Evolutionary conservation across 2,113 vertebrate genomes (phyloP), one percentile per base, ranked within the genome.

Genomic region (Rhynchomys soricoides): DNA sequence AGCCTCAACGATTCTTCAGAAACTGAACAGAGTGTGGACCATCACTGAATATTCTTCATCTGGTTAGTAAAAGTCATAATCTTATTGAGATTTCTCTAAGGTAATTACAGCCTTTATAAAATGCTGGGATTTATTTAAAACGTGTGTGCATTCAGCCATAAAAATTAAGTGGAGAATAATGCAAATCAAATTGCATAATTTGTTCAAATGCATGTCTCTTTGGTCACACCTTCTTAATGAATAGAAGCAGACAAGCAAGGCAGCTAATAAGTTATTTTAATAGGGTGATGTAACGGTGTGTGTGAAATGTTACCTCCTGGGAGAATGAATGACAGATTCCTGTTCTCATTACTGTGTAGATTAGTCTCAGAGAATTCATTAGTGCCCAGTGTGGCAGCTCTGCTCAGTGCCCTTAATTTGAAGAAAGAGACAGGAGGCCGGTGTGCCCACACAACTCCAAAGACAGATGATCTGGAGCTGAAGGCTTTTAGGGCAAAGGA

Each of bases 211-310:
- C 74, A 37, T 96, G 95, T 96, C 93, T 97, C 95, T 96, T 88
- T 96, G 97, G 93, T 96, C 89, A 94, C 95, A 93, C 68, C 68
- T 97, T 74, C 91, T 89, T 97, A 97, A 97, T 96, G 97, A 98
- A 94, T 66, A 4, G 62, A 62, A 97, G 59, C 91, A 95, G 97
- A 96, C 95, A 95, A 83, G 94, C 97, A 48, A 86, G 75, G 73
- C 90, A 86, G 95, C 97, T 97, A 96, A 95, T 96, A 91, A 97
- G 97, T 97, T 98, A 97, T 97, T 98, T 98, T 97, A 97, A 96
- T 85, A 93, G 96, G 40, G 92, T 66, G 96, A 93, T 71, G 83
- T 95, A 95, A 95, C 73, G 0, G 90, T 43, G 22, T 43, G 21
- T 90, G 96, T 86, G 97, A 95, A 96, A 98, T 95, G 89, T 75